A percentile compares a stretch with the other conserved stretches of the same genome.
Evolutionary conservation across 2,113 vertebrate genomes (phyloP).

Genomic region (Rynchops niger): DNA sequence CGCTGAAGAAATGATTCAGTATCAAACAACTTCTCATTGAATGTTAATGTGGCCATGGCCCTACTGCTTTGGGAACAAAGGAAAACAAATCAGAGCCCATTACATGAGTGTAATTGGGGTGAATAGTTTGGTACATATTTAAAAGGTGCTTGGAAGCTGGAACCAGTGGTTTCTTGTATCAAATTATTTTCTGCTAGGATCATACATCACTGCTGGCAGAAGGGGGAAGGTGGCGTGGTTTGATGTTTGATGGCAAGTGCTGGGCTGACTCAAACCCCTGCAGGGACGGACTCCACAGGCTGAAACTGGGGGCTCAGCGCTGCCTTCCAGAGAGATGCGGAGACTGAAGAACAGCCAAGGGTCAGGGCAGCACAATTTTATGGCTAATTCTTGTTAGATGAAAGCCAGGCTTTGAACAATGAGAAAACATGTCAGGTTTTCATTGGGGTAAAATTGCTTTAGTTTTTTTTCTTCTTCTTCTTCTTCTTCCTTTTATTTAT

Average conservation of each 20-base stretch:
- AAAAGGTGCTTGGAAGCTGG: neutral
- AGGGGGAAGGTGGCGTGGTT: neutral
- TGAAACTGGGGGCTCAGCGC: neutral
- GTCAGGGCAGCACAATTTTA: neutral
- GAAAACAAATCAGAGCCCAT: constrained; percentile 45
- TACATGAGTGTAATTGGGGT: constrained; percentile 56
- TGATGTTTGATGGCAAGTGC: neutral
- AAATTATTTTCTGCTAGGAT: constrained; percentile 30
- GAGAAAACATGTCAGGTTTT: neutral
- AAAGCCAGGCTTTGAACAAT: neutral
- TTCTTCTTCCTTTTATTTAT: neutral
- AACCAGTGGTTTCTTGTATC: neutral
- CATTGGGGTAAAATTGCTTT: neutral
- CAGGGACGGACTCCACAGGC: neutral
- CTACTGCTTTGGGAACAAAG: constrained; percentile 34
- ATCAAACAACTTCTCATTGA: constrained; percentile 22
- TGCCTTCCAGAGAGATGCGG: neutral
- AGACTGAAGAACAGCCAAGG: neutral
- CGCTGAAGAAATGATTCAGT: constrained; percentile 36
- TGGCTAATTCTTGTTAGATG: neutral
- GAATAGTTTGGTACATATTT: constrained; percentile 27
- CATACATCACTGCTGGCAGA: neutral
- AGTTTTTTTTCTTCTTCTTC: neutral
- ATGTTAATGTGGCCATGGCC: constrained; percentile 23
- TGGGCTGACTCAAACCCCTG: neutral